Evolutionary conservation across 2,113 vertebrate genomes (phyloP), one percentile per base, ranked within the genome.

Genomic region (Paramisgurnus dabryanus): DNA sequence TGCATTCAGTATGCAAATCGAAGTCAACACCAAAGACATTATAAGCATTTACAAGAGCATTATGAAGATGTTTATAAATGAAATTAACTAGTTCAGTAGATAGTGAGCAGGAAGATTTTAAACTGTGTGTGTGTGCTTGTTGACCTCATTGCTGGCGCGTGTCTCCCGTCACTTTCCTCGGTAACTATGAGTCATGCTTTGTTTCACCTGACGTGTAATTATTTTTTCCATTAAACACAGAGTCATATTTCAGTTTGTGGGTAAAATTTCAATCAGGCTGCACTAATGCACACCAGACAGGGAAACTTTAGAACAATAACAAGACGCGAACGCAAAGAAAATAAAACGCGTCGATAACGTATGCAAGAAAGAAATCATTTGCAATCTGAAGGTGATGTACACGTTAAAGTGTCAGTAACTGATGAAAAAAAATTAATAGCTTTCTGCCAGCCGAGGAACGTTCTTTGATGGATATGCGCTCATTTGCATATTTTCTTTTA

Each of bases 151-250:
- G 90, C 89, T 87, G 90, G 90, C 93, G 92, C 86, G 91, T 93
- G 92, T 93, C 91, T 88, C 87, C 87, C 91, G 90, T 93, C 92
- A 91, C 89, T 92, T 90, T 86, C 86, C 79, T 90, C 90, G 90
- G 90, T 94, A 93, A 93, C 92, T 89, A 87, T 89, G 88, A 90
- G 88, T 89, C 89, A 90, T 92, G 93, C 91, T 93, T 93, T 93
- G 93, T 93, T 93, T 93, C 91, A 87, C 88, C 90, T 94, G 93
- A 93, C 91, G 91, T 92, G 92, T 92, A 94, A 94, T 94, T 94
- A 94, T 94, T 93, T 94, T 94, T 93, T 83, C 93, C 92, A 94
- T 94, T 94, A 94, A 94, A 93, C 89, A 91, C 91, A 90, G 90
- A 90, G 92, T 89, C 90, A 90, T 90, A 93, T 93, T 93, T 93